A percentile compares a stretch with the other conserved stretches of the same genome.
Evolutionary conservation across 1,140 invertebrate genomes (phyloP).

Genomic region (Ceratina japonica): DNA sequence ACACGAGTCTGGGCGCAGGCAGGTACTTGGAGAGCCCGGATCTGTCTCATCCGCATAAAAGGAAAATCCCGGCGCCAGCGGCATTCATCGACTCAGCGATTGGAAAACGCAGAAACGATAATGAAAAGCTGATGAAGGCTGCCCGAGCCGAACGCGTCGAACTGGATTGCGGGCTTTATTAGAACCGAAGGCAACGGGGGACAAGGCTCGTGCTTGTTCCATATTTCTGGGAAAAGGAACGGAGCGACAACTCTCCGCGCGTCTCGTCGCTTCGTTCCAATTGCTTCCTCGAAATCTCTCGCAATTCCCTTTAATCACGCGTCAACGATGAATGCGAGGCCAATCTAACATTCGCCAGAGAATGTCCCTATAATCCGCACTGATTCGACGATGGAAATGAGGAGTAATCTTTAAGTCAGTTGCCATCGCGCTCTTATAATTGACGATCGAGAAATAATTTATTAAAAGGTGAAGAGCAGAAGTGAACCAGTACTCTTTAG

Average conservation of each 20-base stretch:
- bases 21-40: too few species aligned
- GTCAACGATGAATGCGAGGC: not conserved
- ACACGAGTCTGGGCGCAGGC: not conserved
- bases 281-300: slow-evolving; percentile 20
- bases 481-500: not conserved
- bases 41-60: not conserved
- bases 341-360: not conserved
- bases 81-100: slow-evolving; percentile 2
- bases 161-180: slow-evolving; percentile 44
- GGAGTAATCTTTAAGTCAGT: slow-evolving; percentile 10
- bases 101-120: slow-evolving; percentile 21
- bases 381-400: not conserved
- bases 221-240: slow-evolving; percentile 33
- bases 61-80: too few species aligned
- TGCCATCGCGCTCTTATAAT: not conserved
- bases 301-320: slow-evolving; percentile 34
- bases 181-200: slow-evolving; percentile 19
- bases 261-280: not conserved
- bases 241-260: slow-evolving; percentile 2
- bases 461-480: not conserved
- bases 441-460: not conserved
- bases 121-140: slow-evolving; percentile 39
- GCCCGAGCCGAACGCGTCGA: slow-evolving; percentile 6
- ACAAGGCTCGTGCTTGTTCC: slow-evolving; percentile 42
- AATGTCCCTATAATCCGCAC: slow-evolving; percentile 6